Conservation (phyloP, 2,797 vertebrate species). For the Sebastes paucispinis region DNA sequence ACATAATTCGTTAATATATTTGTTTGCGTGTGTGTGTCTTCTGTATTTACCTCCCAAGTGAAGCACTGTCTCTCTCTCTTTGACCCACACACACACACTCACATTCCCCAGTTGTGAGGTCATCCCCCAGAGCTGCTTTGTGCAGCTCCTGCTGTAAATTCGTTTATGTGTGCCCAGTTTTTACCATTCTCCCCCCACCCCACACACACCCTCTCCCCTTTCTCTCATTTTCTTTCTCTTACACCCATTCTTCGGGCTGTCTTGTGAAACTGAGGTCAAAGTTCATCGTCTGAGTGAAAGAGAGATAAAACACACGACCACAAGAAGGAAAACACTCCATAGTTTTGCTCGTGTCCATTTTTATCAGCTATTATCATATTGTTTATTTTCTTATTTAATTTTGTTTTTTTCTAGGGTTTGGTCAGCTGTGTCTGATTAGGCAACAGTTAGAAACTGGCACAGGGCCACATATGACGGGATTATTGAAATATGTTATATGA, state of each 20-base stretch:
- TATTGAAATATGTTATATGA: neutral
- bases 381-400: neutral
- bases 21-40: conserved; percentile 31
- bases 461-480: neutral
- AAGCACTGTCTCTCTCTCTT: conserved; percentile 2
- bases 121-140: conserved; percentile 70
- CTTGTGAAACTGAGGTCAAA: conserved; percentile 51
- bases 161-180: conserved; percentile 62
- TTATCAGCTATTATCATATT: neutral
- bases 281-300: conserved; percentile 17
- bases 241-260: neutral
- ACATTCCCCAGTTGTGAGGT: conserved; percentile 76
- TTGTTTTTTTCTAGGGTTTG: neutral
- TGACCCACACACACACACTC: conserved; percentile 24
- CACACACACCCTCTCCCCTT: neutral
- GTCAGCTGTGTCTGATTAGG: neutral
- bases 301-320: conserved; percentile 3
- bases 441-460: neutral
- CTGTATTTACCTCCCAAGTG: conserved; percentile 23
- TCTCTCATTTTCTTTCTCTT: conserved; percentile 19
- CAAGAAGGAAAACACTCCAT: conserved; percentile 1
- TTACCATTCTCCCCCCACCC: neutral
- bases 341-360: neutral
- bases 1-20: conserved; percentile 16
- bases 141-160: conserved; percentile 75